phyloP scores from a whole-genome alignment of 2,888 invertebrate genomes.

The Hoplodrina ambigua region DNA sequence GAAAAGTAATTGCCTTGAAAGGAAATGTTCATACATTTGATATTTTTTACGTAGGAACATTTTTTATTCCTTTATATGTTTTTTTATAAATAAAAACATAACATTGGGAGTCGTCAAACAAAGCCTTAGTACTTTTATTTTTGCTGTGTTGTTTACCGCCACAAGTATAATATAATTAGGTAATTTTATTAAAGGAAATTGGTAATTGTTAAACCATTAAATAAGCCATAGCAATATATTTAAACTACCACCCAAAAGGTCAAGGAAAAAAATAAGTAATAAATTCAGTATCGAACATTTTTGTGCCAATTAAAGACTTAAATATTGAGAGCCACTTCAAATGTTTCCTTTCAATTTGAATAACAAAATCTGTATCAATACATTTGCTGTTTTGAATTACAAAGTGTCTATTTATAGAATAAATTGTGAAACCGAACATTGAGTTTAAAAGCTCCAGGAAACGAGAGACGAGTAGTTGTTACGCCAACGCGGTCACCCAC shows the following conservation, averaged over 20 bases:
- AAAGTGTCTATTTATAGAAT: slow-evolving; percentile 1
- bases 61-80: background rate
- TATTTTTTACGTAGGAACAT: slow-evolving; percentile 10
- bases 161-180: background rate
- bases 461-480: background rate
- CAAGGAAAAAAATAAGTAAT: background rate
- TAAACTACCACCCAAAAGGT: background rate
- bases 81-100: too few species aligned
- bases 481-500: slow-evolving; percentile 33
- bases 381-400: slow-evolving; percentile 3
- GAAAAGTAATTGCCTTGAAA: background rate
- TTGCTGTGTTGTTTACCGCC: background rate
- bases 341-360: slow-evolving; percentile 27
- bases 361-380: slow-evolving; percentile 5
- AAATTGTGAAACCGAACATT: background rate
- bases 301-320: background rate
- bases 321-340: slow-evolving; percentile 1
- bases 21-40: slow-evolving; percentile 1
- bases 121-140: slow-evolving; percentile 7
- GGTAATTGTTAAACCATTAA: background rate
- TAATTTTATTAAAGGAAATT: background rate
- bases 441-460: background rate
- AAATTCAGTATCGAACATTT: background rate
- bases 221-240: background rate
- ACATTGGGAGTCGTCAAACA: background rate